A percentile compares a stretch with the other conserved stretches of the same genome.
Conservation (phyloP, 2,797 vertebrate species). For the Coranthus polyacanthus region DNA sequence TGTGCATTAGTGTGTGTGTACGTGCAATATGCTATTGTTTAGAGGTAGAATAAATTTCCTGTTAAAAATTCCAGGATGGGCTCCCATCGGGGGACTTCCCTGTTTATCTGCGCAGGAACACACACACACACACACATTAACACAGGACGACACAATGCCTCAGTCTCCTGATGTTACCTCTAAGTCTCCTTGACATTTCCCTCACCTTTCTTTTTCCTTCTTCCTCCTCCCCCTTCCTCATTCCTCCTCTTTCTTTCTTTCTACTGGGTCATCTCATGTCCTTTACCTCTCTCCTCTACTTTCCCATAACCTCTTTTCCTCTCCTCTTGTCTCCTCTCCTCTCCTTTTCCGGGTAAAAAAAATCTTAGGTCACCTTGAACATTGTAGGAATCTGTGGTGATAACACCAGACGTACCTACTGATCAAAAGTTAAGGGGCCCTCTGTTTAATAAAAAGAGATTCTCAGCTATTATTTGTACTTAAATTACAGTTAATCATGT, state of each 20-base stretch:
- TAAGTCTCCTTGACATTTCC: constrained; percentile 75
- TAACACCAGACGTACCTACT: constrained; percentile 1
- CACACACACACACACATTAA: constrained; percentile 12
- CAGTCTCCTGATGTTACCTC: constrained; percentile 58
- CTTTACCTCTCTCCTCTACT: constrained; percentile 21
- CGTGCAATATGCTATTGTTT: constrained; percentile 72
- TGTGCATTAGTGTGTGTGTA: constrained; percentile 11
- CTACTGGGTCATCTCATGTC: constrained; percentile 55
- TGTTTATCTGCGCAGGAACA: constrained; percentile 73
- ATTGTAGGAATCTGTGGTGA: not conserved
- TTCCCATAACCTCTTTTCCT: constrained; percentile 73
- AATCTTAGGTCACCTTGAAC: constrained; percentile 44
- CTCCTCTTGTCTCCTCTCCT: not conserved
- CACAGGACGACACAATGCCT: constrained; percentile 37
- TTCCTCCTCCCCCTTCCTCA: constrained; percentile 2
- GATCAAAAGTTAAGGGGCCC: not conserved
- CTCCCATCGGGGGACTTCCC: constrained; percentile 68
- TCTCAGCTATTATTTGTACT: too few species aligned
- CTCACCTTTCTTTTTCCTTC: constrained; percentile 53
- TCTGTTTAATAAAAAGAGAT: too few species aligned
- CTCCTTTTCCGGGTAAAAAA: constrained; percentile 12
- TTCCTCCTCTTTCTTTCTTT: constrained; percentile 37
- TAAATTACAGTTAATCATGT: too few species aligned
- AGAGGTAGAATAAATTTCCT: constrained; percentile 73
- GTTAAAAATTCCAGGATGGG: constrained; percentile 79